Conservation (phyloP, 30 jellyfish, hydroid and myxozoan species). For the Pseudorhiza aurosa region DNA sequence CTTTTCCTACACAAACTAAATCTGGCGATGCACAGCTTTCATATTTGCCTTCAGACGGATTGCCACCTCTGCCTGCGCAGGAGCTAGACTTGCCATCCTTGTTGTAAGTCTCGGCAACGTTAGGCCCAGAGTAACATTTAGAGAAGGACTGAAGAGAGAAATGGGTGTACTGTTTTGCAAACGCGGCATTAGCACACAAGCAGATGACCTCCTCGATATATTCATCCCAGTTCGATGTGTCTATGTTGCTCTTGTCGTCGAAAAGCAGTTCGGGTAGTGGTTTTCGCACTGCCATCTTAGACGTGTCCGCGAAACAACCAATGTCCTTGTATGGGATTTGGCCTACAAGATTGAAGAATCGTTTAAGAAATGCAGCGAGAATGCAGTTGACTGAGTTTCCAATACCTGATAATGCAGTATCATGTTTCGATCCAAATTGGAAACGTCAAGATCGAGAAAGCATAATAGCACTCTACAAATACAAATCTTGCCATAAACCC, state of each 20-base stretch:
- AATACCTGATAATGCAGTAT: no score
- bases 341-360: conserved; percentile 36
- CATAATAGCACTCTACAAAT: no score
- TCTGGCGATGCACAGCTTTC: conserved; percentile 68
- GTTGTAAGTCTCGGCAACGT: conserved; percentile 77
- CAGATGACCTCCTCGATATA: conserved; percentile 88
- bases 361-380: no score
- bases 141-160: conserved; percentile 80
- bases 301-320: conserved; percentile 87
- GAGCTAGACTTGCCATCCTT: conserved; percentile 80
- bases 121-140: conserved; percentile 90
- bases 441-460: no score
- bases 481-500: no score
- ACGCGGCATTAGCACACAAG: conserved; percentile 89
- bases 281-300: conserved; percentile 50
- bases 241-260: conserved; percentile 86
- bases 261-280: conserved; percentile 87
- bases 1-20: conserved; percentile 85
- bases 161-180: conserved; percentile 75
- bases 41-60: conserved; percentile 71
- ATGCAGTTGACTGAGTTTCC: no score
- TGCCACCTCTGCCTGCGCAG: conserved; percentile 92
- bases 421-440: no score
- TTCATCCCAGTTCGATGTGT: conserved; percentile 73
- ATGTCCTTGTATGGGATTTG: conserved; percentile 72